Evolutionary conservation across 1,140 invertebrate species (phyloP).

Genomic region (Rhynchophorus ferrugineus): DNA sequence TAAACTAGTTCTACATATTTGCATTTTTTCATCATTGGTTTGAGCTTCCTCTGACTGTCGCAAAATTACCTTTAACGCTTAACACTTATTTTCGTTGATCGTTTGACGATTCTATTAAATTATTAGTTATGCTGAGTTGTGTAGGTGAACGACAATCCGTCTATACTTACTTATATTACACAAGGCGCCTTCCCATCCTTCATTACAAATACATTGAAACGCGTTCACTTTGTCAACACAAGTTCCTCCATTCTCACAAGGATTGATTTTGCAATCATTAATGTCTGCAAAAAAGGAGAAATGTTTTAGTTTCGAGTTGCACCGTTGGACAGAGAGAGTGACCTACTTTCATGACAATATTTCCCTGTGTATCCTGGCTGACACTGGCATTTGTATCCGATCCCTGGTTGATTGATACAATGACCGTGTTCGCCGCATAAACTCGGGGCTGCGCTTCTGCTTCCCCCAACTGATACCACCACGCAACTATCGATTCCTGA

Average conservation of each 20-base stretch:
- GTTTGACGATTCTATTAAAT: too few relatives aligned
- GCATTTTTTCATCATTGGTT: too few relatives aligned
- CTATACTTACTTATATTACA: constrained; percentile 55
- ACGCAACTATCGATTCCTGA: constrained; percentile 47
- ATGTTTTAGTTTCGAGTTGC: too few relatives aligned
- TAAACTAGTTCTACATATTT: too few relatives aligned
- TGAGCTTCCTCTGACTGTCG: too few relatives aligned
- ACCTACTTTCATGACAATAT: constrained; percentile 66
- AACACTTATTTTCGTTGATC: too few relatives aligned
- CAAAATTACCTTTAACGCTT: too few relatives aligned
- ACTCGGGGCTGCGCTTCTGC: constrained; percentile 37
- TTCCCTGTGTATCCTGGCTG: constrained; percentile 68
- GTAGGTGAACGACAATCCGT: too few relatives aligned
- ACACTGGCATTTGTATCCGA: constrained; percentile 63
- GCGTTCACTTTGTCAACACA: constrained; percentile 69
- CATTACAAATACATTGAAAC: constrained; percentile 70
- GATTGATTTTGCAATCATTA: constrained; percentile 63
- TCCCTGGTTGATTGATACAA: constrained; percentile 57
- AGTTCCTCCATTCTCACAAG: constrained; percentile 66
- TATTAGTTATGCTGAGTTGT: too few relatives aligned
- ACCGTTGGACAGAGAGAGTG: too few relatives aligned
- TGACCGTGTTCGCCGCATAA: constrained; percentile 72
- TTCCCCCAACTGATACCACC: constrained; percentile 41
- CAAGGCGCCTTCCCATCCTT: constrained; percentile 58
- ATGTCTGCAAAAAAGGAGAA: constrained; percentile 45